These are phyloP conservation scores for Habropoda laboriosa DNA, from an alignment of 1,140 invertebrate genomes.

Conservation along the genomic window DNA sequence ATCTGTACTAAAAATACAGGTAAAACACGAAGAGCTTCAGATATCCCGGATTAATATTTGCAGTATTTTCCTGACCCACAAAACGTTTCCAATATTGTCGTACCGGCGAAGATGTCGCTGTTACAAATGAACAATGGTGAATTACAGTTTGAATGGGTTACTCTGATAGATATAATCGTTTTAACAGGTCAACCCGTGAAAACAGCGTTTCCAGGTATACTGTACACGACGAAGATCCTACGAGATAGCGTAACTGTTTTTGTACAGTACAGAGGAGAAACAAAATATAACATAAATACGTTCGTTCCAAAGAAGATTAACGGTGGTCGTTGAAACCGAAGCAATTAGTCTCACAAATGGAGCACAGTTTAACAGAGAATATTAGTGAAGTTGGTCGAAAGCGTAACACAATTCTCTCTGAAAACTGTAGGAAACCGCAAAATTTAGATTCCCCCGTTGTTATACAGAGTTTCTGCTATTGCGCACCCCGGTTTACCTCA, in stretches of 20 bases:
- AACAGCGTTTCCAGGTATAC: too few relatives aligned
- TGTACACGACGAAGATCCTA: too few relatives aligned
- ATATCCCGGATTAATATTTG: background rate
- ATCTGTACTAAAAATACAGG: too few relatives aligned
- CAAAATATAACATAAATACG: background rate
- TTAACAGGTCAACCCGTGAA: background rate
- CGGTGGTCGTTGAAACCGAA: slow-evolving; percentile 1
- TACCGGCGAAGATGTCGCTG: too few relatives aligned
- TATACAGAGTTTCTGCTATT: slow-evolving; percentile 38
- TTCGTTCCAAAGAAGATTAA: slow-evolving; percentile 4
- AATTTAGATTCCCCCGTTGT: slow-evolving; percentile 36
- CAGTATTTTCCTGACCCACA: background rate
- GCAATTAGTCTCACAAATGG: slow-evolving; percentile 28
- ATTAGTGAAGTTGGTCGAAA: slow-evolving; percentile 42
- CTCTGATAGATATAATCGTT: background rate
- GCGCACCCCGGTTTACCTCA: slow-evolving; percentile 33
- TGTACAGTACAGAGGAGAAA: background rate
- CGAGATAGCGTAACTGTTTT: background rate
- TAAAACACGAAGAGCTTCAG: background rate
- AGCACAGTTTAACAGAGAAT: background rate
- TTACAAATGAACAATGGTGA: background rate
- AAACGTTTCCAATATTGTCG: background rate
- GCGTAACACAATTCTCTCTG: slow-evolving; percentile 26
- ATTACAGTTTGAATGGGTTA: background rate
- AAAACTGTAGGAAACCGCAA: slow-evolving; percentile 40